A percentile compares a stretch with the other conserved stretches of the same genome.
These are phyloP conservation scores for Petroica traversi DNA, from an alignment of 2,113 vertebrate species.

Conservation along the genomic window DNA sequence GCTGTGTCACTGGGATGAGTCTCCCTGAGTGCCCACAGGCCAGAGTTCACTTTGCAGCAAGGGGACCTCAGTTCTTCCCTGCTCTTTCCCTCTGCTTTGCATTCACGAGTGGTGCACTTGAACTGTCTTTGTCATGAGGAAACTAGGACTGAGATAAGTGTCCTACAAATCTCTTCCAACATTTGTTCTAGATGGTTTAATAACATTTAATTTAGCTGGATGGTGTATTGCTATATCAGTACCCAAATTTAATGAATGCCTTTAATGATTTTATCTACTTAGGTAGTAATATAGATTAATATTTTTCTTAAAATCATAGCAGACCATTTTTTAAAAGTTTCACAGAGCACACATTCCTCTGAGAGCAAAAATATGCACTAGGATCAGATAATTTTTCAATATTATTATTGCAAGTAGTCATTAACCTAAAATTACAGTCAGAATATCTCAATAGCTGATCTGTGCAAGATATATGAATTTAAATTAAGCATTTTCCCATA, in stretches of 20 bases:
- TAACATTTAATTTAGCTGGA: not conserved
- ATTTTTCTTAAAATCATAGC: slow-evolving; percentile 1
- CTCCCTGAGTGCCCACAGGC: not conserved
- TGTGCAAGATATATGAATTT: slow-evolving; percentile 12
- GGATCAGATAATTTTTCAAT: slow-evolving; percentile 13
- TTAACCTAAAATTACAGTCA: slow-evolving; percentile 25
- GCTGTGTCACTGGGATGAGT: not conserved
- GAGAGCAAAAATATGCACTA: slow-evolving; percentile 3
- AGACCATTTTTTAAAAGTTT: not conserved
- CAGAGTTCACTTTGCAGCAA: not conserved
- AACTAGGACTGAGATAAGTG: not conserved
- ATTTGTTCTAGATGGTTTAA: not conserved
- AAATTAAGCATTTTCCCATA: slow-evolving; percentile 19
- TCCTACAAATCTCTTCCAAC: not conserved
- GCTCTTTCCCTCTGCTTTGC: not conserved
- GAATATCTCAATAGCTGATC: slow-evolving; percentile 11
- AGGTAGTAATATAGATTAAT: slow-evolving; percentile 5
- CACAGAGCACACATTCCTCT: not conserved
- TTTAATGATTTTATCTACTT: slow-evolving; percentile 22
- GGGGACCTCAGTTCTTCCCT: not conserved
- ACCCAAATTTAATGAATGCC: slow-evolving; percentile 2
- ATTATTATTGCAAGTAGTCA: slow-evolving; percentile 19
- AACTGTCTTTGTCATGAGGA: not conserved
- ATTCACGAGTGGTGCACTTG: not conserved
- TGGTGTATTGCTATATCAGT: not conserved